Conservation (phyloP, 2,797 vertebrate species). For the Diplodus puntazzo region DNA sequence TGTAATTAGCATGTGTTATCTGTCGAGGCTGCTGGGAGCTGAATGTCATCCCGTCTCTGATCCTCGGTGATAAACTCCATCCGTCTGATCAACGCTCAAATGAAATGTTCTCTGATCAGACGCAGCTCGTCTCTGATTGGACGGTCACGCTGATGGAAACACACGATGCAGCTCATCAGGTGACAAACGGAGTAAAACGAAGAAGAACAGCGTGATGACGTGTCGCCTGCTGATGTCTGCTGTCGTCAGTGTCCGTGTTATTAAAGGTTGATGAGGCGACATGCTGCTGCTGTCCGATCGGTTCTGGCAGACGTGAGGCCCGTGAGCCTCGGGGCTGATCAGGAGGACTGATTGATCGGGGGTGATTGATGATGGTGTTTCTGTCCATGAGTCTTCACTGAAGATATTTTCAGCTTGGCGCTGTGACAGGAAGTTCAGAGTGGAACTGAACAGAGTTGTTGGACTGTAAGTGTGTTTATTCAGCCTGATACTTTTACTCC, state of each 20-base stretch:
- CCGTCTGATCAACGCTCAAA: neutral
- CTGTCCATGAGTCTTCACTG: neutral
- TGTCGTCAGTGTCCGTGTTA: neutral
- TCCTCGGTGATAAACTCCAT: conserved; percentile 23
- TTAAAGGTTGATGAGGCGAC: neutral
- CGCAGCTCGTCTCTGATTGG: conserved; percentile 37
- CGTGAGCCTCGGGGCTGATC: conserved; percentile 4
- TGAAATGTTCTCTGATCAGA: conserved; percentile 29
- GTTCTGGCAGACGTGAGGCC: neutral
- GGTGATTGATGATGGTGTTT: neutral
- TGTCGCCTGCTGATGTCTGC: neutral
- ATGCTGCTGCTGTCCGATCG: neutral
- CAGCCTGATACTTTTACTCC: too few relatives aligned
- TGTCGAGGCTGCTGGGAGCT: conserved; percentile 1
- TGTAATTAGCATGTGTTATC: conserved; percentile 45
- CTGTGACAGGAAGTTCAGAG: neutral
- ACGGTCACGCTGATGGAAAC: neutral
- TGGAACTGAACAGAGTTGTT: too few relatives aligned
- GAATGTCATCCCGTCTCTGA: conserved; percentile 59
- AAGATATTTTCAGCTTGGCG: neutral
- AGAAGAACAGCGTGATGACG: too few relatives aligned
- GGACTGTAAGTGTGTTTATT: too few relatives aligned
- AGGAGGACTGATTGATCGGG: neutral
- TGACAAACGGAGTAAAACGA: neutral
- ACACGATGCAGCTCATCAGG: neutral